Evolutionary conservation across 2,888 invertebrate genomes (phyloP), one percentile per base, ranked within the genome.

Genomic region (Sthenelais limicola): DNA sequence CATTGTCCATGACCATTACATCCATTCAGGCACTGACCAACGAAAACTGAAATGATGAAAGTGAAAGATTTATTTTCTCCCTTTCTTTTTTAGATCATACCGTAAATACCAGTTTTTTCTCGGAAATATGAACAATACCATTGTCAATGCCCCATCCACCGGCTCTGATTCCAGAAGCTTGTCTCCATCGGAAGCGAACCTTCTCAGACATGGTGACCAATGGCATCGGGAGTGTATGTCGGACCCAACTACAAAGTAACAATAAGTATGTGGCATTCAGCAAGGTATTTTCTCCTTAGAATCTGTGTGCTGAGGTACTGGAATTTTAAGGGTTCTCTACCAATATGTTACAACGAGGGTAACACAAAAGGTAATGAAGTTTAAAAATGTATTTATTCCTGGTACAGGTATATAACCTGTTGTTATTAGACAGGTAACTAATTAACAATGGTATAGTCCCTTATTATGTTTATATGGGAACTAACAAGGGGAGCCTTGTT

Each of bases 1-100:
- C 88, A 89, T 7, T 74, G 76, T 33, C 89, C 89, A 79, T 87
- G 86, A 12, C 86, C 86, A 78, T 80, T 84, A 76, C 89, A 89
- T 9, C 86, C 87, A n/a, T 81, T 80, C 26, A 78, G 79, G 78
- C 89, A 89, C 18, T 72, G 48, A 0, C 88, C 89, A 76, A 88
- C 83, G 77, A 78, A 88, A 5, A 89, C 87, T 88, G 80, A 68
- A 84, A 82, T 18, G 3, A 68, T 52, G 15, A 56, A 5, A 56
- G 35, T 9, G 24, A 7, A 62, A 24, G 18, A 43, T 15, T 43
- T 43, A 18, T 43, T 43, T 43, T 15, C 43, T 43, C 18, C 18
- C 9, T 43, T 43, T 43, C 9, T 43, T 43, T 43, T 43, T 43
- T 43, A 43, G 18, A 15, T 15, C 43, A 43, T 43, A 43, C 43